Evolutionary conservation across 2,888 invertebrate species (phyloP), one percentile per base, ranked within the genome.

Genomic region (Oscheius myriophilus): DNA sequence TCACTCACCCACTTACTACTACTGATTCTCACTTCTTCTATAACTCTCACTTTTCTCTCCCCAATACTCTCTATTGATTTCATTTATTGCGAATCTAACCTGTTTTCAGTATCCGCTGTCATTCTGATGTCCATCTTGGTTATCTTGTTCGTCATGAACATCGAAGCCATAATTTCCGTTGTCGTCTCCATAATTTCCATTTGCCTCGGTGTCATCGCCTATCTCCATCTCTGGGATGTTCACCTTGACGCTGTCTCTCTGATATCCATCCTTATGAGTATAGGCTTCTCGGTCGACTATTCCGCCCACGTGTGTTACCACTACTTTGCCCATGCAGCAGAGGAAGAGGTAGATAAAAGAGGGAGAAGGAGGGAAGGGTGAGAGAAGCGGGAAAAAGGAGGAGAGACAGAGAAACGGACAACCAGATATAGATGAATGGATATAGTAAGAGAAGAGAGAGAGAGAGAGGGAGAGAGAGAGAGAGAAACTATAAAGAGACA

Each of bases 251-350:
- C 83, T 0, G 84, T 84, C 21, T 82, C 84, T 1, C 75, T 84
- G 23, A 83, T 84, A 62, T 80, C 79, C 14, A 85, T 82, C 71
- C 73, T 84, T 11, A 84, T 84, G 84, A 80, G 80, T 41, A 84
- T 84, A 61, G 84, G 84, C 14, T 84, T 84, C 70, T 79, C 78
- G 4, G 84, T 84, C 14, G 84, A 84, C 63, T 84, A 84, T 70
- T 82, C 82, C 11, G 83, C 83, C 9, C 84, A 83, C 67, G 79
- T 84, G 54, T 84, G 84, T 67, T 84, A 84, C 67, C 84, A 84
- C 70, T 84, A 83, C 69, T 84, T 83, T 62, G 84, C 84, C 1
- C 82, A 82, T 72, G 73, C 72, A 65, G 67, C 63, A 25, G 70
- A 78, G 12, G 69, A 72, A 46, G 61, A 61, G 33, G 33, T 33